Percentiles rank a stretch among this genome's conserved stretches.
Evolutionary conservation across 2,113 vertebrate species (phyloP).

Genomic region (Porphyrio hochstetteri): DNA sequence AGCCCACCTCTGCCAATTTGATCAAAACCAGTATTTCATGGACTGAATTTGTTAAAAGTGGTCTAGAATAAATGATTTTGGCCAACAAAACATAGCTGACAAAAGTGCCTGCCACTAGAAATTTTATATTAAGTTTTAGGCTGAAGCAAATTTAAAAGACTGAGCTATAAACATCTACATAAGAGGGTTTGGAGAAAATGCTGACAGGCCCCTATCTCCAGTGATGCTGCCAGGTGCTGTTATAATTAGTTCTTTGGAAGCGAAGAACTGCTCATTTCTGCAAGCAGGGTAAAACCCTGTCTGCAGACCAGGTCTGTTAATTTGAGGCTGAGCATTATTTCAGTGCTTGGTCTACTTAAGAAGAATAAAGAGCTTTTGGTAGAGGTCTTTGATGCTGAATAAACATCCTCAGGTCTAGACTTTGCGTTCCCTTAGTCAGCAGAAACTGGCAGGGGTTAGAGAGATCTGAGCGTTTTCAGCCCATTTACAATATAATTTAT

Average conservation of each 20-base stretch:
- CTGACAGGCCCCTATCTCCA: constrained; percentile 2
- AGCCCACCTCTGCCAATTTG: not conserved
- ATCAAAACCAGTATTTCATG: not conserved
- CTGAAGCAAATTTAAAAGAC: not conserved
- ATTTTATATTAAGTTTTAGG: not conserved
- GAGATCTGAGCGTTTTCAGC: not conserved
- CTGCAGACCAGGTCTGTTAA: not conserved
- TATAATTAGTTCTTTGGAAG: constrained; percentile 44
- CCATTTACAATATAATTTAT: not conserved
- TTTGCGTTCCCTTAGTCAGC: constrained; percentile 2
- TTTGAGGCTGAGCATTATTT: constrained; percentile 41
- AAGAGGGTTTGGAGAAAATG: constrained; percentile 13
- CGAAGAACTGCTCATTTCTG: constrained; percentile 10
- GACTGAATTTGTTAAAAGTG: not conserved
- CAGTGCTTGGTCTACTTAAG: not conserved
- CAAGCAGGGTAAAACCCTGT: constrained; percentile 16
- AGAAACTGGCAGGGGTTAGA: not conserved
- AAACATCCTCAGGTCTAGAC: not conserved
- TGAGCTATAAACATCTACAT: not conserved
- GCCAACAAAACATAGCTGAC: not conserved
- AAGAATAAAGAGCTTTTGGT: not conserved
- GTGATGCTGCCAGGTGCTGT: constrained; percentile 35
- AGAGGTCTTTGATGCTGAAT: not conserved
- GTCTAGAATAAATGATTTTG: not conserved
- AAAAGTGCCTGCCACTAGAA: not conserved